Conservation (phyloP, 2,113 vertebrate genomes). For the Callocephalon fimbriatum region DNA sequence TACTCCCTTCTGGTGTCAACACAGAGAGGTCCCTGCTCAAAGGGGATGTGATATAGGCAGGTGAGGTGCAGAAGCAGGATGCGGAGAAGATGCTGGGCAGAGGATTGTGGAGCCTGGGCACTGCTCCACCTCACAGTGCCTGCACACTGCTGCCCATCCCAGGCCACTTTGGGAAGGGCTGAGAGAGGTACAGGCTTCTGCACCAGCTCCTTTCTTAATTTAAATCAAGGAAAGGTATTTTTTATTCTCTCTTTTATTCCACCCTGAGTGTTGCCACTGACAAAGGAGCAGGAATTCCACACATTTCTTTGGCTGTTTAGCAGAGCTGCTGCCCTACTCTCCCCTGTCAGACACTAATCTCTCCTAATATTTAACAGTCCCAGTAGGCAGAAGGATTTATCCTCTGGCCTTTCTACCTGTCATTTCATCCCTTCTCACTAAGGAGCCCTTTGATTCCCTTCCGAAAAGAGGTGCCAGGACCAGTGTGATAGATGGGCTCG, state of each 20-base stretch:
- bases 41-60: not conserved
- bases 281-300: conserved; percentile 69
- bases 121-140: not conserved
- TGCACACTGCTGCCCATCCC: not conserved
- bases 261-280: conserved; percentile 55
- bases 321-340: conserved; percentile 72
- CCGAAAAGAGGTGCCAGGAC: conserved; percentile 74
- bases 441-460: conserved; percentile 74
- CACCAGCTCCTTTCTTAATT: not conserved
- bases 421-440: conserved; percentile 78
- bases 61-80: not conserved
- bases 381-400: conserved; percentile 74
- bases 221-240: conserved; percentile 38
- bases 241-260: conserved; percentile 34
- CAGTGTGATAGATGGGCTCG: conserved; percentile 68
- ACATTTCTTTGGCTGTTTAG: conserved; percentile 70
- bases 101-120: not conserved
- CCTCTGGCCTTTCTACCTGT: conserved; percentile 76
- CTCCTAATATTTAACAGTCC: conserved; percentile 78
- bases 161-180: not conserved
- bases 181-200: not conserved
- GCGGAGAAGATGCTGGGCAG: not conserved
- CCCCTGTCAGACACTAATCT: conserved; percentile 75
- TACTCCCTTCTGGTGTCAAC: not conserved
- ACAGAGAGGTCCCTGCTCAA: accelerated